Percentiles rank a stretch among this genome's conserved stretches.
Evolutionary conservation across 2,888 invertebrate genomes (phyloP).

Genomic region (Rhamphomyia laevipes): DNA sequence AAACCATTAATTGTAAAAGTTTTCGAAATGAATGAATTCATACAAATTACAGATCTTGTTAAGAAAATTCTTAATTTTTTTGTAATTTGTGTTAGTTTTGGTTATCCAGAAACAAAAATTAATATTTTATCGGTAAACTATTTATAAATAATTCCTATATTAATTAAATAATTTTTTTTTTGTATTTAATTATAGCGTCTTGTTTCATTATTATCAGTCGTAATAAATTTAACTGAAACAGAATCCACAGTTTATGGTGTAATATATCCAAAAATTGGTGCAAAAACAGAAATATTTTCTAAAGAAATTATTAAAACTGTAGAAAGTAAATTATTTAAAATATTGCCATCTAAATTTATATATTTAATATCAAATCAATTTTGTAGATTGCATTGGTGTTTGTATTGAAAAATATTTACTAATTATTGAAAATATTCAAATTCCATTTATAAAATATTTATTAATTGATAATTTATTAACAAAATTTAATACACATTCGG

Average conservation of each 20-base stretch:
- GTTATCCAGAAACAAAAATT: conserved; percentile 19
- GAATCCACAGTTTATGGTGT: conserved; percentile 21
- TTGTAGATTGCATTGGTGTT: conserved; percentile 1
- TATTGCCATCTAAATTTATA: too few relatives aligned
- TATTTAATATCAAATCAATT: neutral
- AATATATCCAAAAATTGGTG: conserved; percentile 25
- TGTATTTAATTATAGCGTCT: conserved; percentile 23
- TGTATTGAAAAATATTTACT: conserved; percentile 23
- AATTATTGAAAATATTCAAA: conserved; percentile 22
- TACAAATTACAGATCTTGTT: conserved; percentile 21
- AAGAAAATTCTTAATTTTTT: conserved; percentile 25
- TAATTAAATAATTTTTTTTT: neutral
- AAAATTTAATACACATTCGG: conserved; percentile 11
- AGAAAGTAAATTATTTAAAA: conserved; percentile 17
- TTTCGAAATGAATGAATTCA: conserved; percentile 22
- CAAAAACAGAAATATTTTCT: conserved; percentile 23
- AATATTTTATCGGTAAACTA: conserved; percentile 24
- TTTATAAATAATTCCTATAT: neutral
- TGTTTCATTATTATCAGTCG: conserved; percentile 26
- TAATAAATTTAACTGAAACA: conserved; percentile 28
- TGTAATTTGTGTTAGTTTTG: conserved; percentile 22
- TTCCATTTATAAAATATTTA: conserved; percentile 27
- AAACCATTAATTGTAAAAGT: conserved; percentile 26
- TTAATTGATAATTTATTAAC: conserved; percentile 27
- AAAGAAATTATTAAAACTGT: conserved; percentile 26